phyloP scores from a whole-genome alignment of 2,113 vertebrate species.

The Strix uralensis region DNA sequence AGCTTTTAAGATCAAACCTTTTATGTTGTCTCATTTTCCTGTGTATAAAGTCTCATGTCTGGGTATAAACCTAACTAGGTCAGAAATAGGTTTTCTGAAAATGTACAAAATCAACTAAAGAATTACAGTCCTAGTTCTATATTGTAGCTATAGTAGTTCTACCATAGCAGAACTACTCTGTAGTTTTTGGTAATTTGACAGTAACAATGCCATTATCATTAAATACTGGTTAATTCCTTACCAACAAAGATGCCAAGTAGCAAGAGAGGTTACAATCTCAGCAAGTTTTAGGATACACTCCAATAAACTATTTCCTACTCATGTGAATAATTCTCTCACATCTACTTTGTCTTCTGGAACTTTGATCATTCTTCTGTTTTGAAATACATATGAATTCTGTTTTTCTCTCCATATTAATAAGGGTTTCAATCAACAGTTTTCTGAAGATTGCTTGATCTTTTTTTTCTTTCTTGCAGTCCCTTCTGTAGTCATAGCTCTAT shows the following conservation, averaged over 20 bases:
- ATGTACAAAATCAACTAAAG: not conserved
- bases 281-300: not conserved
- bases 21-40: not conserved
- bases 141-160: accelerated
- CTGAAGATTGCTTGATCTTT: not conserved
- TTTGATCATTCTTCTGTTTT: not conserved
- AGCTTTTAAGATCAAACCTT: not conserved
- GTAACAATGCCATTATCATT: not conserved
- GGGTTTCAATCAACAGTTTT: not conserved
- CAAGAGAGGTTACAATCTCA: not conserved
- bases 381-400: not conserved
- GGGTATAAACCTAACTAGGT: not conserved
- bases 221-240: not conserved
- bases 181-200: not conserved
- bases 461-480: not conserved
- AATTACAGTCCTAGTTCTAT: not conserved
- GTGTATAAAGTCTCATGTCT: not conserved
- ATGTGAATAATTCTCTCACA: not conserved
- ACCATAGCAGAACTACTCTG: not conserved
- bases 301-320: not conserved
- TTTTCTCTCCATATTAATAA: not conserved
- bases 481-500: not conserved
- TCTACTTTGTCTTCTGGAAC: not conserved
- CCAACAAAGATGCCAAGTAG: not conserved
- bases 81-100: not conserved